A percentile compares a stretch with the other conserved stretches of the same genome.
Evolutionary conservation across 2,888 invertebrate genomes (phyloP).

Genomic region (Cephus runcator): DNA sequence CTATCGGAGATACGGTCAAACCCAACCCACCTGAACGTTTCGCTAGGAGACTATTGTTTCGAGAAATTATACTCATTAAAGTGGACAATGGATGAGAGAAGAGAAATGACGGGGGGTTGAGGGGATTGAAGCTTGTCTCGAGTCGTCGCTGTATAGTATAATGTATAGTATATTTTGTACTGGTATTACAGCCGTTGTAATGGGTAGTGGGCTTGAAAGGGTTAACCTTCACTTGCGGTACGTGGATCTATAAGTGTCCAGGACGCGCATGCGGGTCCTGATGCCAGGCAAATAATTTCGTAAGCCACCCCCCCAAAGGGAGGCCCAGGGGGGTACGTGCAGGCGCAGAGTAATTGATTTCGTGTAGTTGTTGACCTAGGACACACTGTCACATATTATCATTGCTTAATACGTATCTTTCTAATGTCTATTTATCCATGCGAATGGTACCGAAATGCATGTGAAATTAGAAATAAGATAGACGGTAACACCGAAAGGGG

Average conservation of each 20-base stretch:
- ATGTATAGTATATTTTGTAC: constrained; percentile 28
- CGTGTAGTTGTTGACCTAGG: background rate
- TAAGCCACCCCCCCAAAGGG: background rate
- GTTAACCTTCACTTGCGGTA: constrained; percentile 17
- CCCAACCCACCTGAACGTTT: background rate
- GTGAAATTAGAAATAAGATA: background rate
- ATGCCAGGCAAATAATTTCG: background rate
- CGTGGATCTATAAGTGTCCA: constrained; percentile 25
- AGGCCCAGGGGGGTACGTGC: background rate
- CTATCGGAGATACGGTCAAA: background rate
- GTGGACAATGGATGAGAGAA: constrained; percentile 30
- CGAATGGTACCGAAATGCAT: background rate
- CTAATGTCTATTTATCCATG: background rate
- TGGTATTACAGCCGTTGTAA: constrained; percentile 35
- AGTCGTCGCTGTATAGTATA: constrained; percentile 5
- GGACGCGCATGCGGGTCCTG: constrained; percentile 11
- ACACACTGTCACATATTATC: background rate
- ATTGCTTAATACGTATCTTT: background rate
- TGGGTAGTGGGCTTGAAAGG: constrained; percentile 14
- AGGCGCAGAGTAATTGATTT: background rate
- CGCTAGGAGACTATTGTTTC: constrained; percentile 32
- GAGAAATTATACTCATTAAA: constrained; percentile 42
- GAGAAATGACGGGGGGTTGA: constrained; percentile 13
- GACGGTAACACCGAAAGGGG: background rate
- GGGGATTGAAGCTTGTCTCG: background rate